Base-by-base conservation (phyloP, 2,113 vertebrate species). In the Mionectes macconnelli region DNA sequence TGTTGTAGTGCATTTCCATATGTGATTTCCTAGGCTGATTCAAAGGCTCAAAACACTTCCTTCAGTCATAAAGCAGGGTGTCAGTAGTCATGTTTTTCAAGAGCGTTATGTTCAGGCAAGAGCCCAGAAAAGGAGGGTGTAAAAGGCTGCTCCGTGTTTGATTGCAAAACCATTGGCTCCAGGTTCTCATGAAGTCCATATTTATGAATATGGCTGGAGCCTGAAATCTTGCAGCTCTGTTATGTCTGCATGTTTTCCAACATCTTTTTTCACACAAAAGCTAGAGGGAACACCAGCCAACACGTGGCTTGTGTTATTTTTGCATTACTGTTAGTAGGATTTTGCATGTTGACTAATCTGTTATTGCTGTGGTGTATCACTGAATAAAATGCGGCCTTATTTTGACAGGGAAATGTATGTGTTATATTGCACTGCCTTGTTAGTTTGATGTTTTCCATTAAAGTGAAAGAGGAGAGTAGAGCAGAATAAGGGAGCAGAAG, bases 161-260 rank as follows among this genome's bases (percentile, higher is more conserved):
- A 44, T 69, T 90, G 83, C 63, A 84, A 83, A 94, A 90, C 47
- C 3, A 3, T 47, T 84, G 53, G 56, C 55, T 89, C n/a, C 22
- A 11, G 0, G 1, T 84, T 73, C 21, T 73, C 1, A 0, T 69
- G n/a, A 42, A 59, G 25, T 40, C 25, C n/a, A n/a, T 68, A 22
- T 87, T 40, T 55, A 14, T 47, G 35, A 90, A 39, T 68, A 27
- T 25, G 40, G 16, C 84, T 92, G 83, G 68, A 92, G 55, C 37
- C 67, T 69, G 72, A 37, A 37, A 18, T 73, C 57, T 88, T 73
- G 39, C 10, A 87, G 66, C 12, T 93, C 59, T 90, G 70, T 85
- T 79, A 56, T 15, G 22, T 74, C 47, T 67, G 49, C 33, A 6
- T 10, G 8, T 59, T 90, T 88, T 87, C 62, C 53, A 72, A 55